phyloP scores from a whole-genome alignment of 2,888 invertebrate genomes.

The Eristalis intricaria region DNA sequence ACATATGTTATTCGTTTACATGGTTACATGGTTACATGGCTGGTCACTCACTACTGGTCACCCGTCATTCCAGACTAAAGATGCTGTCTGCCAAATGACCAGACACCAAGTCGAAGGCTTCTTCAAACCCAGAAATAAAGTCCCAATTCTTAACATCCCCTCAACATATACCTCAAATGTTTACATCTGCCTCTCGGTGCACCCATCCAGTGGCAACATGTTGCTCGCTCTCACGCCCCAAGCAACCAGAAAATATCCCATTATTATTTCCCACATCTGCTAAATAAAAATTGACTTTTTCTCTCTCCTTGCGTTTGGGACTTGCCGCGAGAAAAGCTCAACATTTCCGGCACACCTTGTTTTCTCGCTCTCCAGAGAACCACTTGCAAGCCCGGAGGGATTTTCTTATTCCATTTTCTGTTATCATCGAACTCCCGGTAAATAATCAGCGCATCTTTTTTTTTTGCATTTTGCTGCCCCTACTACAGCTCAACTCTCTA shows the following conservation, averaged over 20 bases:
- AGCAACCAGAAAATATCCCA: background rate
- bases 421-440: slow-evolving; percentile 50
- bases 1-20: no score
- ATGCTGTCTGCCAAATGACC: no score
- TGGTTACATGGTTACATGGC: no score
- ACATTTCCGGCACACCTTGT: slow-evolving; percentile 61
- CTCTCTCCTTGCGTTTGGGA: background rate
- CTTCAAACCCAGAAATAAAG: no score
- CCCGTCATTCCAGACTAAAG: no score
- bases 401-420: slow-evolving; percentile 41
- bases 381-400: slow-evolving; percentile 37
- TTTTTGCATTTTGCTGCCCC: background rate
- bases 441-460: slow-evolving; percentile 48
- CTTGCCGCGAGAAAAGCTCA: slow-evolving; percentile 26
- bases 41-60: no score
- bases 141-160: no score
- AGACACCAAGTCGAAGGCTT: no score
- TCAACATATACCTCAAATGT: no score
- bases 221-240: no score
- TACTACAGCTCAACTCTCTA: background rate
- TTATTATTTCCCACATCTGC: background rate
- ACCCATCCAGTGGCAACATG: no score
- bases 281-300: background rate
- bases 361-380: slow-evolving; percentile 56
- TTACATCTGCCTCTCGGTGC: no score